Evolutionary conservation across 2,113 vertebrate genomes (phyloP), one percentile per base, ranked within the genome.

Genomic region (Cygnus buccinator): DNA sequence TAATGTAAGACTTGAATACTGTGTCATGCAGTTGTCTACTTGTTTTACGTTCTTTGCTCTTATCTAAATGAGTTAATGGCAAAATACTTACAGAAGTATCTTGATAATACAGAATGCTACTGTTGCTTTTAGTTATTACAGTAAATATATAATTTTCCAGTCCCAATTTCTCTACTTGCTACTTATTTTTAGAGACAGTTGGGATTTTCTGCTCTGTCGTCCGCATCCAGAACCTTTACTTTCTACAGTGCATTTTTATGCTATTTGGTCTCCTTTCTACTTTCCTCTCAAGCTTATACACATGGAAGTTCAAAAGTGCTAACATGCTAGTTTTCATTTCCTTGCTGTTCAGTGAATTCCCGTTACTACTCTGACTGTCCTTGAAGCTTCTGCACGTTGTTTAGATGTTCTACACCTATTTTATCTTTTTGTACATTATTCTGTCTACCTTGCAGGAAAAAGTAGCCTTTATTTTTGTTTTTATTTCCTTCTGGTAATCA

Each of bases 381-480:
- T 63, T 83, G 82, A 85, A 91, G 70, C 58, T 93, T 91, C 72
- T 82, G 78, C 57, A 16, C 94, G 44, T 82, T 57, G 33, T 85
- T 48, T 73, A 87, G 54, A 20, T 87, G 48, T 82, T 93, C 46
- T 84, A 33, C 65, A 37, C 77, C 77, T 77, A 59, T 46, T 87
- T 96, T 84, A 39, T 77, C 33, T 15, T 52, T 65, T 74, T 79
- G 18, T 85, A 8, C 85, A 43, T 75, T 91, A 66, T 48, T 90
- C 15, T 41, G 43, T 78, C 44, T 89, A 71, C 41, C 14, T 55
- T 84, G 1, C 18, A 82, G 61, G 66, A 82, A 82, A 89, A 89
- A 82, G 33, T 63, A 76, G 33, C 77, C 87, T 81, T 89, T 92
- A 46, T 90, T 92, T 88, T 84, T 74, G 16, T 67, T 76, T 88